Percentiles rank a stretch among this genome's conserved stretches.
Conservation (phyloP, 2,797 vertebrate species). For the Sebastes cheni region DNA sequence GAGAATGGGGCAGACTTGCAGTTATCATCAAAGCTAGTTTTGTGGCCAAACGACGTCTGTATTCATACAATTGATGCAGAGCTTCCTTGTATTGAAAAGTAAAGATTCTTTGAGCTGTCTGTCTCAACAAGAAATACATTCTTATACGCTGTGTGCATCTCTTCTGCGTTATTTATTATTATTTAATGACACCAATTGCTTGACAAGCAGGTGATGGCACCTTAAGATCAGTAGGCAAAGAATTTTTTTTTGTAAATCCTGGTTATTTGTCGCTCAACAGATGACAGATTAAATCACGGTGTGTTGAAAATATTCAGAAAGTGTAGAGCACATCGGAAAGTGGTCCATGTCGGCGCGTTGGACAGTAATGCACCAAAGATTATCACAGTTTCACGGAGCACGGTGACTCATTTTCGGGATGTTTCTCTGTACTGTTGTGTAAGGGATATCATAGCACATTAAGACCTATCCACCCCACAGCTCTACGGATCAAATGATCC, state of each 20-base stretch:
- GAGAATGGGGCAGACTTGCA: background rate
- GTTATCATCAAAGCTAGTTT: background rate
- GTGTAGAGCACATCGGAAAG: background rate
- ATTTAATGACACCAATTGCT: background rate
- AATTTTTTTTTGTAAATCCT: background rate
- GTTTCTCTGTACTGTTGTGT: conserved; percentile 39
- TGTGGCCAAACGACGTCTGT: background rate
- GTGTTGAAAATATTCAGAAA: background rate
- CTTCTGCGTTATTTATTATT: background rate
- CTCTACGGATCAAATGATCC: conserved; percentile 55
- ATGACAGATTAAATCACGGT: background rate
- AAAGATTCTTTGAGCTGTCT: background rate
- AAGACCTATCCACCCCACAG: conserved; percentile 32
- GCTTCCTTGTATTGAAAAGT: background rate
- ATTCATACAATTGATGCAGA: background rate
- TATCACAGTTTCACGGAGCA: background rate
- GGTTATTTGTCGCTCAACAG: background rate
- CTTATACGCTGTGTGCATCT: background rate
- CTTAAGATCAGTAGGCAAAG: background rate
- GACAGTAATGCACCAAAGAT: conserved; percentile 14
- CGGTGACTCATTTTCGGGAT: conserved; percentile 7
- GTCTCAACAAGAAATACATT: background rate
- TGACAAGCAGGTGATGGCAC: background rate
- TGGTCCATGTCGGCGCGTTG: background rate
- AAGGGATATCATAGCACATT: conserved; percentile 48